Evolutionary conservation across 1,140 invertebrate species (phyloP).

Genomic region (Neodiprion virginianus): DNA sequence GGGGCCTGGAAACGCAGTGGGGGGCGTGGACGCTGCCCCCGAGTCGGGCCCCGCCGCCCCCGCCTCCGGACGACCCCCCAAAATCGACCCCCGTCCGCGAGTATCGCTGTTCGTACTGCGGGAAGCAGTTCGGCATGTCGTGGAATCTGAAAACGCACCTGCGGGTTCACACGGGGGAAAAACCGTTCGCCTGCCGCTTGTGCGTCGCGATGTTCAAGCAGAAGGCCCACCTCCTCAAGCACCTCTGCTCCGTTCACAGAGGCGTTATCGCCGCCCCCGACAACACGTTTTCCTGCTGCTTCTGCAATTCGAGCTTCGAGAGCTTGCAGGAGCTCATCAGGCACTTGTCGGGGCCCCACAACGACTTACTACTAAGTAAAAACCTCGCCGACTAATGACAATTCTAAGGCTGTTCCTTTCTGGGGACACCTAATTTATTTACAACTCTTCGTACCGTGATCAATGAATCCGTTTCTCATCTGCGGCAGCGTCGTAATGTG

Average conservation of each 20-base stretch:
- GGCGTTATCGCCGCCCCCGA: slow-evolving; percentile 79
- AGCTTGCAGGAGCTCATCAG: slow-evolving; percentile 82
- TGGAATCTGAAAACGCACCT: slow-evolving; percentile 89
- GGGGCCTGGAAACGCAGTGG: slow-evolving; percentile 64
- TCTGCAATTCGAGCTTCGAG: slow-evolving; percentile 83
- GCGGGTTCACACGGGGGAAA: slow-evolving; percentile 85
- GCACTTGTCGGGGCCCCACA: slow-evolving; percentile 85
- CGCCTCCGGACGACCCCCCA: slow-evolving; percentile 62
- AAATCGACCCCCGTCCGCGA: slow-evolving; percentile 73
- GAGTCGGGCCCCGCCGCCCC: slow-evolving; percentile 63
- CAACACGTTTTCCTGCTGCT: slow-evolving; percentile 82
- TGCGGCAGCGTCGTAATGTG: too few relatives aligned
- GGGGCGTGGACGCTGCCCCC: slow-evolving; percentile 73
- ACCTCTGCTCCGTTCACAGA: slow-evolving; percentile 84
- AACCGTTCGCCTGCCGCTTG: slow-evolving; percentile 84
- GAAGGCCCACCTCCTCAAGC: slow-evolving; percentile 84
- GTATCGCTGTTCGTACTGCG: slow-evolving; percentile 85
- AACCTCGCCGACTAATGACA: slow-evolving; percentile 75
- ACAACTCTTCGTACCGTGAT: neutral
- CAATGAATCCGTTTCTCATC: neutral
- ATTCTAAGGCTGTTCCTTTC: slow-evolving; percentile 40
- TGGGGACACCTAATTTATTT: slow-evolving; percentile 21
- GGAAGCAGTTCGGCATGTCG: slow-evolving; percentile 88
- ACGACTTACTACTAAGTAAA: slow-evolving; percentile 84
- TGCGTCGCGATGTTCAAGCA: slow-evolving; percentile 91